Evolutionary conservation across 2,797 vertebrate genomes (phyloP), one percentile per base, ranked within the genome.

Genomic region (Syngnathus rostellatus): DNA sequence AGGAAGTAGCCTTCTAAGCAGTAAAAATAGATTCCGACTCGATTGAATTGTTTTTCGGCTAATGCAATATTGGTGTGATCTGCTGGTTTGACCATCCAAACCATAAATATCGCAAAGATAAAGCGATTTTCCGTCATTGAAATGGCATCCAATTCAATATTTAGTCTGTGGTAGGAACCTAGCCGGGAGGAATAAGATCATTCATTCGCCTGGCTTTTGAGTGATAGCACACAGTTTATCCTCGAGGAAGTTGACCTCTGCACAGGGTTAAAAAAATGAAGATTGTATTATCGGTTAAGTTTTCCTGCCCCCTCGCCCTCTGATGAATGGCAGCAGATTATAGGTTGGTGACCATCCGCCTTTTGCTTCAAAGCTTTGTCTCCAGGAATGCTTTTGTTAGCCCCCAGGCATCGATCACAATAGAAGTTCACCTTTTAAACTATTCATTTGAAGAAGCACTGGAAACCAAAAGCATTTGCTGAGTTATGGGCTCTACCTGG

Each of bases 361-460:
- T 77, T 78, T 80, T 83, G 78, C 82, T 83, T 79, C 71, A 76
- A 75, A 78, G 75, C 77, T 84, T 77, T 80, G 81, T 84, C 72
- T 85, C 70, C 68, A 83, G 82, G 79, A 81, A 87, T 82, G 85
- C 81, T 85, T 88, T 84, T 82, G 74, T 88, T 80, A 82, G 74
- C 78, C 78, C 53, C 5, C 6, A 83, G 81, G 77, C 74, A 89
- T 88, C 83, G 68, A 85, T 90, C 86, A 87, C 75, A 77, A 83
- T 79, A 81, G 77, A 84, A 80, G 80, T 72, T 81, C 80, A 81
- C 64, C 73, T 81, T 87, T 78, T 86, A 82, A 86, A 87, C 86
- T 85, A 80, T 88, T 89, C 76, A 87, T 90, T 90, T 88, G 81
- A 81, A 78, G 80, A 86, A 81, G 82, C 83, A 72, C 58, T 72